Evolutionary conservation across 2,113 vertebrate genomes (phyloP), one percentile per base, ranked within the genome.

Genomic region (Oryzias javanicus): DNA sequence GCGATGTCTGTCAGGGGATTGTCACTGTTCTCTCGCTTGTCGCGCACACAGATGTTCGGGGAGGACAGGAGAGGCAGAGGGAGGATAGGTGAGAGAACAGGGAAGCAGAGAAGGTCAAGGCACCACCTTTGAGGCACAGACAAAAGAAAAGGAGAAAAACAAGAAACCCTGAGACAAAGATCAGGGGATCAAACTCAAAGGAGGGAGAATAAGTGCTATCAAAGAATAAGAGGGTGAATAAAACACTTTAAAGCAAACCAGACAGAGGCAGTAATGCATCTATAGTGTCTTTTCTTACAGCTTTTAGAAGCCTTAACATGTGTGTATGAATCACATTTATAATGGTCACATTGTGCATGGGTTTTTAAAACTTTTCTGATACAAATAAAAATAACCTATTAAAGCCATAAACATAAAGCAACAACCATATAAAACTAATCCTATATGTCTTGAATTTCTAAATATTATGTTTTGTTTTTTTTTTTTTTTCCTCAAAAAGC

Each of bases 31-130:
- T 81, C 74, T 80, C 56, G 72, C 77, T 78, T 90, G 86, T 90
- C 86, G 85, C 85, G 84, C 54, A 72, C 85, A 81, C 88, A 89
- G 86, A 88, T 88, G 88, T 88, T 88, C 70, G 7, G 84, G 86
- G 84, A 81, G 76, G 72, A 63, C 55, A 72, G 16, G 14, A 42
- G 70, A 60, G 82, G 50, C 70, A 65, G 50, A 61, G 60, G 74
- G 70, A 80, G 60, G 68, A 69, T 22, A 47, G 60, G 60, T 52
- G 64, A 60, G 57, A 70, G 70, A 65, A 69, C 41, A 72, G 59
- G 24, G 63, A 71, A 57, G 44, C 66, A 57, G 45, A 65, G 76
- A 85, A 86, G 86, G 84, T 84, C 84, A 85, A 72, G 74, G 68
- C 64, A 72, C 22, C 55, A 64, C 75, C 61, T 75, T 61, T 47